These are phyloP conservation scores for Thumatha senex DNA, from an alignment of 2,888 invertebrate species.

Conservation along the genomic window DNA sequence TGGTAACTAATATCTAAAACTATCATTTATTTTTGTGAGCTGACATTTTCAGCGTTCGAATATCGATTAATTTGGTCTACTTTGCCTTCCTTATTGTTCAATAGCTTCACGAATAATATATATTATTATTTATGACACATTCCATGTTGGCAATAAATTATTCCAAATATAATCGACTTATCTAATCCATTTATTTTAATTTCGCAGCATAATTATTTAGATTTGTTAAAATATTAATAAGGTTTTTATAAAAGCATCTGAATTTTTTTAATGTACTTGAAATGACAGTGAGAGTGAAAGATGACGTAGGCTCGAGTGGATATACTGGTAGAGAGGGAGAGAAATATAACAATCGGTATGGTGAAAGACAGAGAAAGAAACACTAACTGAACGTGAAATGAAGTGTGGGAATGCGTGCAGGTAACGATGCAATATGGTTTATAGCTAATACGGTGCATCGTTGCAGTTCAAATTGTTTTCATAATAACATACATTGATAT, in stretches of 20 bases:
- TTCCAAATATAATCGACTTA: background rate
- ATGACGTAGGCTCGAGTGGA: slow-evolving; percentile 69
- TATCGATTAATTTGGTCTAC: background rate
- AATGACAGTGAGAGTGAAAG: slow-evolving; percentile 80
- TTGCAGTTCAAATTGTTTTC: slow-evolving; percentile 21
- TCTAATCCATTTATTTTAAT: background rate
- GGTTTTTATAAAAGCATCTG: slow-evolving; percentile 32
- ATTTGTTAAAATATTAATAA: background rate
- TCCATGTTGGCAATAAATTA: background rate
- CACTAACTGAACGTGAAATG: slow-evolving; percentile 40
- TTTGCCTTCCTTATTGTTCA: background rate
- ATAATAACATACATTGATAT: background rate
- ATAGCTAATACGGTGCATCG: slow-evolving; percentile 36
- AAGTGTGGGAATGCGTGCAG: slow-evolving; percentile 75
- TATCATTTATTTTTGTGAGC: background rate
- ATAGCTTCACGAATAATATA: background rate
- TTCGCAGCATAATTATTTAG: too few species aligned
- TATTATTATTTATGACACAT: background rate
- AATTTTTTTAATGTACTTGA: slow-evolving; percentile 45
- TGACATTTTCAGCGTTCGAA: background rate
- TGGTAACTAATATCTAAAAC: background rate
- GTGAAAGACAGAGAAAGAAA: slow-evolving; percentile 42
- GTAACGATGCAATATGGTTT: slow-evolving; percentile 64
- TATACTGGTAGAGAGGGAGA: slow-evolving; percentile 45
- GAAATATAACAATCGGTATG: slow-evolving; percentile 13